Conservation (phyloP, 2,888 invertebrate species). For the Malthinus flaveolus region DNA sequence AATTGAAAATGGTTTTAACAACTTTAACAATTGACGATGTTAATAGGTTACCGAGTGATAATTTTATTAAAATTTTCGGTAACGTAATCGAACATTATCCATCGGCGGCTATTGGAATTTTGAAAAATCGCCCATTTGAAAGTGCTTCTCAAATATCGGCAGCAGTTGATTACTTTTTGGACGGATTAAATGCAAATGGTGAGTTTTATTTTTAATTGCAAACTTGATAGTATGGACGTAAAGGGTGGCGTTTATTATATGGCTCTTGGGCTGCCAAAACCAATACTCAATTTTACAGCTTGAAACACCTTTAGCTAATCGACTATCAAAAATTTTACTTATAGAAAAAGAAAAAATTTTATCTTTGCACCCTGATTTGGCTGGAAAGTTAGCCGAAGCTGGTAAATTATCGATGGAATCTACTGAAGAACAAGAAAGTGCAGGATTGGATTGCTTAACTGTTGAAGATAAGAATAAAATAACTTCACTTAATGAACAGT, state of each 20-base stretch:
- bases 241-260: no score
- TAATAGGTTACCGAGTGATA: conserved; percentile 58
- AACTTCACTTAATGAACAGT: conserved; percentile 52
- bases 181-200: conserved; percentile 59
- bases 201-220: conserved; percentile 32
- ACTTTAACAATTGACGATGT: conserved; percentile 57
- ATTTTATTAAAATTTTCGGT: conserved; percentile 62
- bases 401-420: conserved; percentile 64
- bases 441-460: conserved; percentile 60
- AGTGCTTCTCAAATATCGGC: conserved; percentile 56
- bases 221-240: no score
- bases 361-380: conserved; percentile 67
- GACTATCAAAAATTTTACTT: neutral
- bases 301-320: no score
- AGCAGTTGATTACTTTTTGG: conserved; percentile 61
- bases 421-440: conserved; percentile 60
- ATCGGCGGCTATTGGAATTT: conserved; percentile 58
- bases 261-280: no score
- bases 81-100: conserved; percentile 67
- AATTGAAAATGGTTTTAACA: conserved; percentile 21
- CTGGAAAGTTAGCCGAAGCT: conserved; percentile 60
- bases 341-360: conserved; percentile 61
- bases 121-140: conserved; percentile 59
- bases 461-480: conserved; percentile 58
- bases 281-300: no score